phyloP scores from a whole-genome alignment of 2,888 invertebrate genomes.

The Volucella inanis region DNA sequence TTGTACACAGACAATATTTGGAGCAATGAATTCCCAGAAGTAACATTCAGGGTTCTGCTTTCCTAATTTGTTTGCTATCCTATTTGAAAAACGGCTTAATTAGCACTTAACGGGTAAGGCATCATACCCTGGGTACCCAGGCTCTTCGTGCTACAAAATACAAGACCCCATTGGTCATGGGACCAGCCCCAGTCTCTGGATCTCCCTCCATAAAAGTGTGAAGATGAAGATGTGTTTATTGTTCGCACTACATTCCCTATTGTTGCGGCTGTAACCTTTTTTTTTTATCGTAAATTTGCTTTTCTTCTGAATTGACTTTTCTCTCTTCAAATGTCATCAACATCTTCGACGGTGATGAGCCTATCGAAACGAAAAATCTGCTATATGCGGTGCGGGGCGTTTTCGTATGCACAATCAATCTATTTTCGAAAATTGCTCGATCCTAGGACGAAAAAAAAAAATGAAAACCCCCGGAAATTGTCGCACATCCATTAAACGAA shows the following conservation, averaged over 20 bases:
- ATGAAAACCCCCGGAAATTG: conserved; percentile 64
- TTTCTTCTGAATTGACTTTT: background rate
- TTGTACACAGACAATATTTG: conserved; percentile 1
- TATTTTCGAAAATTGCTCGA: conserved; percentile 63
- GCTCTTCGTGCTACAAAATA: too few species aligned
- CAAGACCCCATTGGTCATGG: conserved; percentile 1
- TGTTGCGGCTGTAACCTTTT: conserved; percentile 51
- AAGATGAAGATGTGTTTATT: conserved; percentile 70
- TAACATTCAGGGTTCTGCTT: conserved; percentile 54
- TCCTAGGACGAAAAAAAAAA: conserved; percentile 9
- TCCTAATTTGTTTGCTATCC: conserved; percentile 74
- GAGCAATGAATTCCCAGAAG: conserved; percentile 67
- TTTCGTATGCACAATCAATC: conserved; percentile 66
- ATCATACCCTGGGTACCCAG: conserved; percentile 1
- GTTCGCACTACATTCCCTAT: conserved; percentile 70
- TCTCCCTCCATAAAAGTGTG: conserved; percentile 45
- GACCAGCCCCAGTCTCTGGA: conserved; percentile 26
- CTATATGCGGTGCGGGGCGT: conserved; percentile 46
- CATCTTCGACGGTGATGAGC: conserved; percentile 31
- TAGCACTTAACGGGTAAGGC: conserved; percentile 67
- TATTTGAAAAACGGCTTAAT: conserved; percentile 73
- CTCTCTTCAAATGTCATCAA: conserved; percentile 1
- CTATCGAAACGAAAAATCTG: conserved; percentile 70
- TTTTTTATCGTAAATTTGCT: background rate
- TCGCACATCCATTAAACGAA: conserved; percentile 72